Conservation (phyloP, 2,888 invertebrate species). For the Eristalis pertinax region DNA sequence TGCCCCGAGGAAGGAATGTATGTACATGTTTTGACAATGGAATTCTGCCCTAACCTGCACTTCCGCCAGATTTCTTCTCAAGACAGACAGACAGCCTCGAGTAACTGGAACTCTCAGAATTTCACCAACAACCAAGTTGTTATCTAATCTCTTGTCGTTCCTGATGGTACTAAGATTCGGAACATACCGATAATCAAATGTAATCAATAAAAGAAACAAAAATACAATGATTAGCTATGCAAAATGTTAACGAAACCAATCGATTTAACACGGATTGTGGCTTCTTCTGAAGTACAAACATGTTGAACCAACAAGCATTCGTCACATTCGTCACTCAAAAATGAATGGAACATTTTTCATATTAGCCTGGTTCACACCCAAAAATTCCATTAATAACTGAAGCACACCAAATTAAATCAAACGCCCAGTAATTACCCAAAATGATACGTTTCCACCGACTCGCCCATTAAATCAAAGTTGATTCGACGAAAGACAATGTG, state of each 20-base stretch:
- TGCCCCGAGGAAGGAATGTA: too few species aligned
- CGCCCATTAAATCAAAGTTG: not conserved
- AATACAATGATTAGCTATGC: not conserved
- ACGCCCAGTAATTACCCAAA: slow-evolving; percentile 1
- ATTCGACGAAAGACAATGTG: slow-evolving; percentile 13
- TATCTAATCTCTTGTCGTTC: too few species aligned
- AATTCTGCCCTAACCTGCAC: too few species aligned
- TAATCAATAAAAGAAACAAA: too few species aligned
- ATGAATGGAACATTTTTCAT: not conserved
- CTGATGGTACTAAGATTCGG: too few species aligned
- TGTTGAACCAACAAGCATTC: not conserved
- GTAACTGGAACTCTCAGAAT: too few species aligned
- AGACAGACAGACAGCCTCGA: too few species aligned
- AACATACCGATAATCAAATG: too few species aligned
- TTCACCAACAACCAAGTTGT: too few species aligned
- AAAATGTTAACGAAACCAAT: not conserved
- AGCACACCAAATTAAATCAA: slow-evolving; percentile 7
- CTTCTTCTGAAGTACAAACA: not conserved
- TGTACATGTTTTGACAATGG: too few species aligned
- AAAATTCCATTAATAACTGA: slow-evolving; percentile 16
- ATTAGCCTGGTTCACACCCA: not conserved
- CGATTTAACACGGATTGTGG: not conserved
- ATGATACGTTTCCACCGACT: not conserved
- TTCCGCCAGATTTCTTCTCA: too few species aligned
- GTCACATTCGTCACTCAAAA: not conserved